Evolutionary conservation across 2,113 vertebrate genomes (phyloP).

Genomic region (Danionella cerebrum): DNA sequence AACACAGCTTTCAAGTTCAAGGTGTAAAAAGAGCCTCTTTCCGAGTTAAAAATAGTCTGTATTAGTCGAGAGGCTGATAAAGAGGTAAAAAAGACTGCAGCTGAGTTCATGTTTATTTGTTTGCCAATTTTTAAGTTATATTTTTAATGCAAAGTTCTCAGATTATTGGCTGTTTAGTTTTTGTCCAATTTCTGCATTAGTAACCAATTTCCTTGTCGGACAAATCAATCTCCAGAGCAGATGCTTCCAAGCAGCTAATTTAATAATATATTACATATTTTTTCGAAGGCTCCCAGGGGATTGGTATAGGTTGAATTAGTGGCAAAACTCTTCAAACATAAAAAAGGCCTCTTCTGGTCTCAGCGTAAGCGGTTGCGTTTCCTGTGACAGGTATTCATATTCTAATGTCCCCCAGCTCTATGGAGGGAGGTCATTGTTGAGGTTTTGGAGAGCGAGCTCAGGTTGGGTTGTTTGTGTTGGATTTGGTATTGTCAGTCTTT

Average conservation of each 20-base stretch:
- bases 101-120: too few species aligned
- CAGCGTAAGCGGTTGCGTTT: constrained; percentile 12
- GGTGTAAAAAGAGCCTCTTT: too few species aligned
- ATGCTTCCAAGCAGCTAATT: not conserved
- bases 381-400: constrained; percentile 28
- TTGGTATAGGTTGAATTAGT: not conserved
- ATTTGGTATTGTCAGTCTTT: constrained; percentile 32
- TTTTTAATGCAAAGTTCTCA: too few species aligned
- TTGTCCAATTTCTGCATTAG: not conserved
- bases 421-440: constrained; percentile 28
- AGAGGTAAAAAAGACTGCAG: too few species aligned
- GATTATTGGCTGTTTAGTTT: too few species aligned
- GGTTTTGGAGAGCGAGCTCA: constrained; percentile 28
- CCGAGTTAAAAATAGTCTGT: too few species aligned
- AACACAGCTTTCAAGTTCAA: too few species aligned
- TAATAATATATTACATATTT: not conserved
- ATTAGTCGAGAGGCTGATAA: too few species aligned
- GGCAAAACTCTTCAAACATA: not conserved
- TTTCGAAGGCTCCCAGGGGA: not conserved
- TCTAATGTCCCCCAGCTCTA: constrained; percentile 33
- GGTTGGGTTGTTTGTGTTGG: not conserved
- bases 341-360: constrained; percentile 1
- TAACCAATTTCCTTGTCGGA: not conserved
- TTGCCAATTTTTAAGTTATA: too few species aligned
- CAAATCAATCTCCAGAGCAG: constrained; percentile 6